Evolutionary conservation across 2,113 vertebrate species (phyloP), one percentile per base, ranked within the genome.

Genomic region (Callithrix jacchus): DNA sequence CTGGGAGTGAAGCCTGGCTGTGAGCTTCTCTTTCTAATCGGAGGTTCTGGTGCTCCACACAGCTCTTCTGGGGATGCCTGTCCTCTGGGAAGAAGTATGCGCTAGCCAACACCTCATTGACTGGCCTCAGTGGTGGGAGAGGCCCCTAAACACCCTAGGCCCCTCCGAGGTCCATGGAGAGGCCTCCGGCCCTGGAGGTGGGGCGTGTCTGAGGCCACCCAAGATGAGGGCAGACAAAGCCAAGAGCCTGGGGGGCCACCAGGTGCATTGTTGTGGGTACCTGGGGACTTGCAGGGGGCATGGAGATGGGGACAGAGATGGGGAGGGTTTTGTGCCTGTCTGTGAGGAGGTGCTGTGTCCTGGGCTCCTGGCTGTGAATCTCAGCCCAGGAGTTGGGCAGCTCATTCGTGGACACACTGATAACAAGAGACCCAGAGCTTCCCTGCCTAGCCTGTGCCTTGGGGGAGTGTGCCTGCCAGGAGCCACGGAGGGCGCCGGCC

Each of bases 341-440:
- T 54, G 30, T 13, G 8, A 66, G 30, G 30, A 77, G 49, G 66
- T 0, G 0, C 82, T 25, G 10, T 35, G 52, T 35, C 77, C 6
- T 37, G 45, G 76, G 84, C 66, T 81, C 16, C 66, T 25, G 35
- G 32, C 77, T 40, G 35, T 52, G 47, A 42, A 12, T 70, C 30
- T 61, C 64, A 79, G 81, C 45, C 27, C 0, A 0, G 81, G 64
- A 56, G n/a, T n/a, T 73, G 89, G 61, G 74, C 2, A 0, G 20
- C 35, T 6, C 71, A 79, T 94, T 70, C 37, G 5, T 30, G 56
- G 84, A 82, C 20, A 6, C 30, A 6, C 82, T 56, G 86, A 91
- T 96, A 90, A 98, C 95, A 97, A 98, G 97, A 97, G 84, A 56
- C 49, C 58, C 77, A 35, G 77, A 89, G 77, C 68, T 20, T n/a